phyloP scores from a whole-genome alignment of 2,113 vertebrate species.

The Gymnorhina tibicen region DNA sequence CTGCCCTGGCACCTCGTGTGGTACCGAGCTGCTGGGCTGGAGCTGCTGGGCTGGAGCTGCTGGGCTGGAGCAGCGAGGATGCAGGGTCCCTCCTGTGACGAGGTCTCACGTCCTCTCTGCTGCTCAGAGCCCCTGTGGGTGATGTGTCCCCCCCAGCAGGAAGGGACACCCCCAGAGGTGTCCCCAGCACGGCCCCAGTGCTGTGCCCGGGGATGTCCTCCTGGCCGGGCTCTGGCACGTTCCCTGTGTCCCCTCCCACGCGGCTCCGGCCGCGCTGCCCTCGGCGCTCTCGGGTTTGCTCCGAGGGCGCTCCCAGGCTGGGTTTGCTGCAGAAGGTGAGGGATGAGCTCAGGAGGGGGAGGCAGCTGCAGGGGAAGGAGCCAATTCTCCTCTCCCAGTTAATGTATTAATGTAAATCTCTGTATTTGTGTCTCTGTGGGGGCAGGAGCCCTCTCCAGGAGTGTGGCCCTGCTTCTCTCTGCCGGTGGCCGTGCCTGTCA shows the following conservation, averaged over 20 bases:
- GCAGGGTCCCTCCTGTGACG: rapidly evolving
- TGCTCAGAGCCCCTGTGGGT: neutral
- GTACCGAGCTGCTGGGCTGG: neutral
- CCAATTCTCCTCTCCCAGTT: neutral
- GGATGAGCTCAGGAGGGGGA: neutral
- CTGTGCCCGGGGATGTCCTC: neutral
- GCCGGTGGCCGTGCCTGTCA: neutral
- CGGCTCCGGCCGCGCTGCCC: neutral
- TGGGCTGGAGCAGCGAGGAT: neutral
- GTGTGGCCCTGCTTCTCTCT: neutral
- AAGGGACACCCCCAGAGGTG: neutral
- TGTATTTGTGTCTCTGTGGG: neutral
- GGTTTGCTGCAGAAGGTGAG: neutral
- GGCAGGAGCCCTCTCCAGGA: neutral
- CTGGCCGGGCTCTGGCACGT: rapidly evolving
- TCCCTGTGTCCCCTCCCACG: rapidly evolving
- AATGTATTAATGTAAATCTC: neutral
- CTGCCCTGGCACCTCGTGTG: neutral
- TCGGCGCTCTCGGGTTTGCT: neutral
- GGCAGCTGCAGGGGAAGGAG: neutral
- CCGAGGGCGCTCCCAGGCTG: neutral
- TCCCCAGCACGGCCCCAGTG: neutral
- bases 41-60: neutral
- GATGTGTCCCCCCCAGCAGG: neutral
- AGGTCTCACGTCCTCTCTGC: neutral